Evolutionary conservation across 2,113 vertebrate genomes (phyloP).

Genomic region (Seriola rivoliana): DNA sequence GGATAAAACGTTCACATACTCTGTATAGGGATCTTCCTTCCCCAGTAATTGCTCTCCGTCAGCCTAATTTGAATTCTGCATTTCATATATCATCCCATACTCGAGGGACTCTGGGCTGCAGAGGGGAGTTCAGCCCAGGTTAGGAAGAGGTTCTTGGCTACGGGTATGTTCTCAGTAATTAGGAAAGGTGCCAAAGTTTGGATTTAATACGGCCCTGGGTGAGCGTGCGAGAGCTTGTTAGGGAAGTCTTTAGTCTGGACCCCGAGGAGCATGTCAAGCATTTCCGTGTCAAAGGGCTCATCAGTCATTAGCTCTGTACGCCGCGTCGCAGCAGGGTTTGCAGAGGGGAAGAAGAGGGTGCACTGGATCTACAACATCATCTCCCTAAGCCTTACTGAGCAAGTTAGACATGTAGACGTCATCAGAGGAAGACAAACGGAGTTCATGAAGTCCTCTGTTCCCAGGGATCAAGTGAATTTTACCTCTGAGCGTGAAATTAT

Average conservation of each 20-base stretch:
- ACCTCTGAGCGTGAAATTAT: conserved; percentile 35
- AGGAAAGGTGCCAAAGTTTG: conserved; percentile 83
- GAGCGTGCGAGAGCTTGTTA: conserved; percentile 78
- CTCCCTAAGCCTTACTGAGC: conserved; percentile 47
- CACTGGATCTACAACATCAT: conserved; percentile 56
- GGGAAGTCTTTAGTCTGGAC: conserved; percentile 80
- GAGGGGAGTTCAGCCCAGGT: conserved; percentile 77
- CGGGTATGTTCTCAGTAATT: conserved; percentile 81
- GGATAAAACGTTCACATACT: conserved; percentile 46
- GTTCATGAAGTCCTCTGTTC: conserved; percentile 35
- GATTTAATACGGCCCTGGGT: conserved; percentile 81
- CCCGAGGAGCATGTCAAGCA: conserved; percentile 79
- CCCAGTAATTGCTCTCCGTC: conserved; percentile 78
- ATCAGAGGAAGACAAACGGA: conserved; percentile 36
- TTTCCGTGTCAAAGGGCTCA: conserved; percentile 80
- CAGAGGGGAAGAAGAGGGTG: conserved; percentile 42
- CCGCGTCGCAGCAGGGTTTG: conserved; percentile 59
- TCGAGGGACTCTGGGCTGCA: conserved; percentile 70
- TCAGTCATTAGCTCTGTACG: conserved; percentile 80
- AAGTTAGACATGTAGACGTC: conserved; percentile 44
- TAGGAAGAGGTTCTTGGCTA: conserved; percentile 74
- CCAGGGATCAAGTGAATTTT: conserved; percentile 31
- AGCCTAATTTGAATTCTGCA: conserved; percentile 82
- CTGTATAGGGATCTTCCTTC: conserved; percentile 61
- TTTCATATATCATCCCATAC: conserved; percentile 81